phyloP scores from a whole-genome alignment of 64 coral and sea anemone genomes.

The Astreopora myriophthalma region DNA sequence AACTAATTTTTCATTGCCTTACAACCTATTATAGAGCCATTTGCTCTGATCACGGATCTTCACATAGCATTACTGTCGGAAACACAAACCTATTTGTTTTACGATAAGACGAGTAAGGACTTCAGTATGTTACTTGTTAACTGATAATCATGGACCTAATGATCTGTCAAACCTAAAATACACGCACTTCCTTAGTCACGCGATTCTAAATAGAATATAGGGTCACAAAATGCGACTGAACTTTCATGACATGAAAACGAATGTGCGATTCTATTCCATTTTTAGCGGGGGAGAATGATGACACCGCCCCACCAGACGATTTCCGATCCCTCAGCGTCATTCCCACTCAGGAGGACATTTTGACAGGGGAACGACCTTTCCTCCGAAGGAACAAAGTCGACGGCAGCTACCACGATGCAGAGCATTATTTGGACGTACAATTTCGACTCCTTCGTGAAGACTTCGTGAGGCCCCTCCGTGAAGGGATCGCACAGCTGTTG shows the following conservation, averaged over 20 bases:
- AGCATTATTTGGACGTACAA: constrained; percentile 87
- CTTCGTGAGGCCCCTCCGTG: constrained; percentile 64
- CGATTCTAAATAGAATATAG: too few species aligned
- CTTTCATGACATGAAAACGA: background rate
- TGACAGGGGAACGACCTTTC: constrained; percentile 12
- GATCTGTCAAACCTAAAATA: too few species aligned
- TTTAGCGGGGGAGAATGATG: constrained; percentile 24
- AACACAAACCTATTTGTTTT: too few species aligned
- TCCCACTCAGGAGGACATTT: constrained; percentile 53
- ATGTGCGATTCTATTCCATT: background rate
- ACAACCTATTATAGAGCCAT: too few species aligned
- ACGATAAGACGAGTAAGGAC: too few species aligned
- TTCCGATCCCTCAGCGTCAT: constrained; percentile 64
- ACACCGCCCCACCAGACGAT: constrained; percentile 56
- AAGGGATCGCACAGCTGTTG: constrained; percentile 62
- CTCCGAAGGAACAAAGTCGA: constrained; percentile 62
- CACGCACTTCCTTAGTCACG: too few species aligned
- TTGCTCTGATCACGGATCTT: too few species aligned
- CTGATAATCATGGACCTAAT: too few species aligned
- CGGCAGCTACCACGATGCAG: constrained; percentile 46
- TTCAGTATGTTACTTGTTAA: too few species aligned
- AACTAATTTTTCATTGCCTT: too few species aligned
- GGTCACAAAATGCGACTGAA: background rate
- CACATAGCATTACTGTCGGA: too few species aligned
- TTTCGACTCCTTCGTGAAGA: constrained; percentile 82